A percentile compares a stretch with the other conserved stretches of the same genome.
Evolutionary conservation across 2,797 vertebrate species (phyloP).

Genomic region (Cuniculus paca): DNA sequence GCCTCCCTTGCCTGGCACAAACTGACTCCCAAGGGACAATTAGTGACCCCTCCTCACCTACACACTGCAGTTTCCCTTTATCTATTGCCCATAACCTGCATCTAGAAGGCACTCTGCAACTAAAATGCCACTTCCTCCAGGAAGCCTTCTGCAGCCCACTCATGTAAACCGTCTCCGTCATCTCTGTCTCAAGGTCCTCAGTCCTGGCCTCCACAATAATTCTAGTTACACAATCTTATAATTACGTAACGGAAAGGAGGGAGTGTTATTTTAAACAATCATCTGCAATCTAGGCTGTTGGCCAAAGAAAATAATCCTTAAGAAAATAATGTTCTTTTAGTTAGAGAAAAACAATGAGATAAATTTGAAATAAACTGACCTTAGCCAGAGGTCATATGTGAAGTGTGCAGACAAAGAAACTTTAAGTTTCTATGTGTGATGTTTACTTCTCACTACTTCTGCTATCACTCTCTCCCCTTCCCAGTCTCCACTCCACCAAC

Average conservation of each 20-base stretch:
- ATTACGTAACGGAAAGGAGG: not conserved
- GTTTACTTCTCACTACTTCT: not conserved
- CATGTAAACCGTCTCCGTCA: not conserved
- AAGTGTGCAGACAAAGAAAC: not conserved
- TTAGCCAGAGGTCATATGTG: not conserved
- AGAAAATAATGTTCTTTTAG: not conserved
- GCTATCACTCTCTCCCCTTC: not conserved
- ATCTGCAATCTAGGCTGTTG: not conserved
- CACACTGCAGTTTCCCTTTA: not conserved
- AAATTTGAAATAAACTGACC: conserved; percentile 10
- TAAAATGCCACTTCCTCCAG: not conserved
- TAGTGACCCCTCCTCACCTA: not conserved
- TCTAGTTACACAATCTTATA: not conserved
- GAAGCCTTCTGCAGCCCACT: not conserved
- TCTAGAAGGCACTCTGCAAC: not conserved
- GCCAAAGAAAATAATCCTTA: conserved; percentile 4
- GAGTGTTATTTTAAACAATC: not conserved
- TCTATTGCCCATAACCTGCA: not conserved
- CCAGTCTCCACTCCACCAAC: not conserved
- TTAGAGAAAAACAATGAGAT: conserved; percentile 11
- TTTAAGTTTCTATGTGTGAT: not conserved
- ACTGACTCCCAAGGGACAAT: not conserved
- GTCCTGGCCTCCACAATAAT: not conserved
- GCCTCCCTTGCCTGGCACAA: not conserved
- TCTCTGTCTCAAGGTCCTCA: not conserved